phyloP scores from a whole-genome alignment of 2,797 vertebrate species.

The Phoxinus dragarum region DNA sequence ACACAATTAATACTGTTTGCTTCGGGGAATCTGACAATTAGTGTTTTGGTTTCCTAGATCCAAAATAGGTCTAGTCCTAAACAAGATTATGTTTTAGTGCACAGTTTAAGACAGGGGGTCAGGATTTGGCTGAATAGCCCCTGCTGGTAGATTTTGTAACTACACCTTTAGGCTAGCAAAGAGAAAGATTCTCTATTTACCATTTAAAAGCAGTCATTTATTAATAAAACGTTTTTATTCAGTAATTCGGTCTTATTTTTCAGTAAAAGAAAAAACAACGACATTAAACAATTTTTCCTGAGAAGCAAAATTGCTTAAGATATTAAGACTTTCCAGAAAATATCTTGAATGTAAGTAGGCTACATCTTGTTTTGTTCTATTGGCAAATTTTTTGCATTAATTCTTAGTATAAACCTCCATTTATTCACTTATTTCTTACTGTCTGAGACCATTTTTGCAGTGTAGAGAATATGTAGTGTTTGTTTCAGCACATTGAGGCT shows the following conservation, averaged over 20 bases:
- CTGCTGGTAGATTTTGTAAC: not conserved
- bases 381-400: not conserved
- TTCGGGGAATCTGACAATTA: not conserved
- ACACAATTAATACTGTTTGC: conserved; percentile 30
- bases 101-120: not conserved
- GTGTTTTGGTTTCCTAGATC: not conserved
- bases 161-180: not conserved
- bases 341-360: not conserved
- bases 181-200: not conserved
- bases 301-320: not conserved
- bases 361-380: not conserved
- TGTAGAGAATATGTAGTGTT: conserved; percentile 9
- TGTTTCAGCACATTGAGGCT: not conserved
- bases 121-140: not conserved
- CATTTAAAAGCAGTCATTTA: no score
- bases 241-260: not conserved
- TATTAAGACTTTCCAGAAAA: not conserved
- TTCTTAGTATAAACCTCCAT: not conserved
- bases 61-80: not conserved
- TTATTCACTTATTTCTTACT: not conserved
- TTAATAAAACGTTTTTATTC: not conserved
- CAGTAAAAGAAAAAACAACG: not conserved
- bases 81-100: not conserved
- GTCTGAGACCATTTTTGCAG: not conserved
- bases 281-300: not conserved